Percentiles rank a stretch among this genome's conserved stretches.
Evolutionary conservation across 2,797 vertebrate genomes (phyloP).

Genomic region (Caiman crocodilus): DNA sequence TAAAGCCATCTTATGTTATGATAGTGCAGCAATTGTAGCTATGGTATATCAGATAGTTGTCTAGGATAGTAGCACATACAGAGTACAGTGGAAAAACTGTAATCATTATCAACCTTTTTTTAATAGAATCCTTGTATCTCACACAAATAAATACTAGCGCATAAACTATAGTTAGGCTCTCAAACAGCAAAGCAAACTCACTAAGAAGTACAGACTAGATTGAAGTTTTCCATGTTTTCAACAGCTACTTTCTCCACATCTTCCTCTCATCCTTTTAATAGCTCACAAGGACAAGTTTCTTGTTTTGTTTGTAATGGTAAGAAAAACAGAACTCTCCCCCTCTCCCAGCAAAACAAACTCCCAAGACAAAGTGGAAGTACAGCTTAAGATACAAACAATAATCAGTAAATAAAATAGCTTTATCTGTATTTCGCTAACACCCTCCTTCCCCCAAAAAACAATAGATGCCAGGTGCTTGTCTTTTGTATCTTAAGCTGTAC

Average conservation of each 20-base stretch:
- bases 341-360: conserved; percentile 8
- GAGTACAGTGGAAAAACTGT: background rate
- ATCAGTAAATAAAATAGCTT: background rate
- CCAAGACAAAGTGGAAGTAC: background rate
- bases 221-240: background rate
- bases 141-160: background rate
- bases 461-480: too few relatives aligned
- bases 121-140: background rate
- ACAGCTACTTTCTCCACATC: background rate
- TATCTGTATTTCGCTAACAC: background rate
- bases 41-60: background rate
- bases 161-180: background rate
- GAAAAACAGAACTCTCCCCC: background rate
- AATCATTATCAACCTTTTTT: background rate
- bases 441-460: too few relatives aligned
- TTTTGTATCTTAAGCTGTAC: too few relatives aligned
- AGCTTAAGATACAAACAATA: background rate
- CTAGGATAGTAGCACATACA: background rate
- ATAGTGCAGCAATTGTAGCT: background rate
- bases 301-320: background rate
- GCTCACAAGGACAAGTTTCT: background rate
- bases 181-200: background rate
- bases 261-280: background rate
- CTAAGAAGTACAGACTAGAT: background rate
- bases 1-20: background rate